Conservation (phyloP, 2,797 vertebrate species). For the Scolopax rusticola region DNA sequence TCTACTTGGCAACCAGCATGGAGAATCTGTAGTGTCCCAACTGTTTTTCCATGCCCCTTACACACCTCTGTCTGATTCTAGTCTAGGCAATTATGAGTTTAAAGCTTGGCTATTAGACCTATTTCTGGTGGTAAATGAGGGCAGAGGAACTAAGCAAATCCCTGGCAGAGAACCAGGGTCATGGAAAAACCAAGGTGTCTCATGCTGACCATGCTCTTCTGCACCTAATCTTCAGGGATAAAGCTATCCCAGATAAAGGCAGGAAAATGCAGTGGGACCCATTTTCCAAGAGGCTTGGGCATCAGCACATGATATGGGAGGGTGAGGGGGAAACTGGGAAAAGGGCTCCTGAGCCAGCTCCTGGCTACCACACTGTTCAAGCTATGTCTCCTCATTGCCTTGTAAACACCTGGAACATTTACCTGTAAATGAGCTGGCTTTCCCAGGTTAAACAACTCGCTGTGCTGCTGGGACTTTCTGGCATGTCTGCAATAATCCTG, state of each 20-base stretch:
- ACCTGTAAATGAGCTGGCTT: constrained; percentile 30
- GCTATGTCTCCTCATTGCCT: background rate
- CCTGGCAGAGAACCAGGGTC: background rate
- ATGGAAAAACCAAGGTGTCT: background rate
- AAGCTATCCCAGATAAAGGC: background rate
- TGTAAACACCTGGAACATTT: constrained; percentile 25
- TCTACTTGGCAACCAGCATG: background rate
- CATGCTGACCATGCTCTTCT: background rate
- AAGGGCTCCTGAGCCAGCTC: background rate
- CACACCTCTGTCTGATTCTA: background rate
- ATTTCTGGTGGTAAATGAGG: background rate
- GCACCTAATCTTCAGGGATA: background rate
- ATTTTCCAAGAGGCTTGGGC: background rate
- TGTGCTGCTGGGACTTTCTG: constrained; percentile 38
- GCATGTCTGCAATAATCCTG: constrained; percentile 21
- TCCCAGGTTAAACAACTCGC: background rate
- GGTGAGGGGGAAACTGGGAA: background rate
- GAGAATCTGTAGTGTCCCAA: background rate
- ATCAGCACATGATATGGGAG: background rate
- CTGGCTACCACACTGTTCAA: fast-evolving
- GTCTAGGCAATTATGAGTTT: background rate
- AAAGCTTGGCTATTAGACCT: background rate
- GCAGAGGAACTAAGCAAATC: background rate
- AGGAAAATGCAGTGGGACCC: background rate
- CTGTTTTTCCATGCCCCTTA: background rate